Percentiles rank a stretch among this genome's conserved stretches.
Evolutionary conservation across 2,888 invertebrate species (phyloP).

Genomic region (Hofmannophila pseudospretella): DNA sequence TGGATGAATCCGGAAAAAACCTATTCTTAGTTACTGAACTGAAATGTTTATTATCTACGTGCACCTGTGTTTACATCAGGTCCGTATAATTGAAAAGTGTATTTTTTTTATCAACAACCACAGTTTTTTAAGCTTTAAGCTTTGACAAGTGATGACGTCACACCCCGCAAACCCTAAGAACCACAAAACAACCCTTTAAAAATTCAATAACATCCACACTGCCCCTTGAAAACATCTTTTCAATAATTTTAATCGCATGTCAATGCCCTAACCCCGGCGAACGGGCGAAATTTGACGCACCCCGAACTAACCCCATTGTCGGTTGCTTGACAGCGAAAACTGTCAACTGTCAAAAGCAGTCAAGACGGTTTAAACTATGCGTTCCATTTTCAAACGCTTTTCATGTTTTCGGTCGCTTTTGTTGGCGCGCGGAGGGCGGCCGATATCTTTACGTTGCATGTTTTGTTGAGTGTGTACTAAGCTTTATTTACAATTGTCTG

Average conservation of each 20-base stretch:
- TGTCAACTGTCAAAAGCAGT: constrained; percentile 77
- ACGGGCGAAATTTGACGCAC: constrained; percentile 58
- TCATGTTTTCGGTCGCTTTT: constrained; percentile 57
- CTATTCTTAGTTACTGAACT: no score
- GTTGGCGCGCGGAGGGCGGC: constrained; percentile 42
- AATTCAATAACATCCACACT: constrained; percentile 42
- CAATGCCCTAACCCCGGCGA: constrained; percentile 46
- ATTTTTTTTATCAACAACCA: no score
- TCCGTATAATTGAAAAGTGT: no score
- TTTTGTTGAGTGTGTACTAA: not conserved
- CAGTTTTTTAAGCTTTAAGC: no score
- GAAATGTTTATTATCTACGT: no score
- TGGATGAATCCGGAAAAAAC: no score
- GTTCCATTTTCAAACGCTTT: constrained; percentile 56
- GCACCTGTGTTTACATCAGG: no score
- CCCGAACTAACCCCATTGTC: constrained; percentile 68
- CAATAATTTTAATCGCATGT: constrained; percentile 73
- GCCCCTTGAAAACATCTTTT: constrained; percentile 49
- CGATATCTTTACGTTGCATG: constrained; percentile 28
- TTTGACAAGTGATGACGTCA: not conserved
- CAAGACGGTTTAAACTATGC: constrained; percentile 75
- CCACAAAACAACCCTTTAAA: constrained; percentile 48
- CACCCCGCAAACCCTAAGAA: not conserved
- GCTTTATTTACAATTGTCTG: not conserved
- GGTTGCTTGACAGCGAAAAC: constrained; percentile 65